Base-by-base conservation (phyloP, 1,140 invertebrate genomes). In the Cyclina sinensis region DNA sequence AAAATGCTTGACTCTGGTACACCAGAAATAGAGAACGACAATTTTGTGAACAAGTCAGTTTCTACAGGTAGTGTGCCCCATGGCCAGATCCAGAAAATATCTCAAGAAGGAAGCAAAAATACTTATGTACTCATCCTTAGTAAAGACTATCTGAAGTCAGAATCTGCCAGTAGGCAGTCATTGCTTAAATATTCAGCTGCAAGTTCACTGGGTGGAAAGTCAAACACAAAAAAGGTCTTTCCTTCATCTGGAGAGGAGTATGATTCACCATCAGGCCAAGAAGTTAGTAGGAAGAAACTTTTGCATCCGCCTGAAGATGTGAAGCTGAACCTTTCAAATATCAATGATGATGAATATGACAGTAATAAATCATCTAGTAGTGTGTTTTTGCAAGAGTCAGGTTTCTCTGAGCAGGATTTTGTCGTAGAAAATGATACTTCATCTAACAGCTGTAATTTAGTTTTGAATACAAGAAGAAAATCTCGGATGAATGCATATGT, bases 261-360 rank as follows among this genome's bases (percentile, higher is more conserved):
- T 78, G 84, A 86, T 14, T 86, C 84, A 0, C 84, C 84, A 62
- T 30, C 30, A 21, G 54, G 24, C 27, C 70, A 73, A 62, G 21
- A 78, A 14, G 51, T 74, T 14, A 24, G 84, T 74, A 82, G 59
- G 32, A 82, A 48, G 62, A 82, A 86, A 30, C 27, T 62, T 14
- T 21, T 48, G 32, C 43, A 88, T 18, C 32, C 27, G 30, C 57
- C 86, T 14, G 79, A 82, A 59, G 78, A 82, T 74, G 80, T 88
- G 2, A 80, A 80, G 35, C 30, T 88, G 21, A 88, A 88, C 35
- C 51, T 88, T 39, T 74, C 86, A 39, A 83, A 88, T 76, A 88
- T 88, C 24, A 46, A 88, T 74, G 86, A 88, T 88, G 86, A 82
- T 46, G 86, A 88, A 30, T 88, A 88, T 88, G 86, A 88, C 37